These are phyloP conservation scores for Exocentrus adspersus DNA, from an alignment of 2,888 invertebrate genomes.

Conservation along the genomic window DNA sequence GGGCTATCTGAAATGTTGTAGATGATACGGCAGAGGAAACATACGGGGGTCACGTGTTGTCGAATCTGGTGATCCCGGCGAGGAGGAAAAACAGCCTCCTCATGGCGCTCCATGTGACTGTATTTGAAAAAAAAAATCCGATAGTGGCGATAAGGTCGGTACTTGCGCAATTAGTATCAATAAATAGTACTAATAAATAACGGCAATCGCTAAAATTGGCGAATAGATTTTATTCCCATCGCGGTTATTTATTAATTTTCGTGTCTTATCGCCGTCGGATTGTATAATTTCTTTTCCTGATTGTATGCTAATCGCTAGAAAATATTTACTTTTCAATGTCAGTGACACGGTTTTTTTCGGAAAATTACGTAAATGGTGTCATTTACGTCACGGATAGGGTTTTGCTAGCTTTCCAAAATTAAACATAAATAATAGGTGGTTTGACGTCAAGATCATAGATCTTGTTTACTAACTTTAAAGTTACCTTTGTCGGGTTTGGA, in stretches of 20 bases:
- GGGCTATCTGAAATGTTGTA: too few relatives aligned
- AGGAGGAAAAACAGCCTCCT: background rate
- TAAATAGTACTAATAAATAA: conserved; percentile 11
- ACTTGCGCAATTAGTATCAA: background rate
- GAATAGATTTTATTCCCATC: conserved; percentile 10
- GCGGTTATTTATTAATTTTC: conserved; percentile 7
- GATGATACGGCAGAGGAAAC: background rate
- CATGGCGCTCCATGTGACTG: background rate
- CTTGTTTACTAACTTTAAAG: conserved; percentile 11
- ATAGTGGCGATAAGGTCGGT: conserved; percentile 7
- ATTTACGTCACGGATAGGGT: conserved; percentile 10
- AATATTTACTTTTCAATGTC: conserved; percentile 35
- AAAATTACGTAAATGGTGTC: conserved; percentile 25
- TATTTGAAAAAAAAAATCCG: background rate
- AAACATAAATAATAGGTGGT: background rate
- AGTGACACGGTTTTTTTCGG: conserved; percentile 29
- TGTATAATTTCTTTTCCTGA: conserved; percentile 18
- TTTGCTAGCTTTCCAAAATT: conserved; percentile 4
- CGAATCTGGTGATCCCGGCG: background rate
- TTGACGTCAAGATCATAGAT: background rate
- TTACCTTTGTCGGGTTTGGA: background rate
- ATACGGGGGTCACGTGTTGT: background rate
- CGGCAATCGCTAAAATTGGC: conserved; percentile 9
- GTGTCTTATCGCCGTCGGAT: conserved; percentile 13
- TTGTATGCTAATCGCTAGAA: conserved; percentile 11